Evolutionary conservation across 2,888 invertebrate species (phyloP).

Genomic region (Brachypterus glaber): DNA sequence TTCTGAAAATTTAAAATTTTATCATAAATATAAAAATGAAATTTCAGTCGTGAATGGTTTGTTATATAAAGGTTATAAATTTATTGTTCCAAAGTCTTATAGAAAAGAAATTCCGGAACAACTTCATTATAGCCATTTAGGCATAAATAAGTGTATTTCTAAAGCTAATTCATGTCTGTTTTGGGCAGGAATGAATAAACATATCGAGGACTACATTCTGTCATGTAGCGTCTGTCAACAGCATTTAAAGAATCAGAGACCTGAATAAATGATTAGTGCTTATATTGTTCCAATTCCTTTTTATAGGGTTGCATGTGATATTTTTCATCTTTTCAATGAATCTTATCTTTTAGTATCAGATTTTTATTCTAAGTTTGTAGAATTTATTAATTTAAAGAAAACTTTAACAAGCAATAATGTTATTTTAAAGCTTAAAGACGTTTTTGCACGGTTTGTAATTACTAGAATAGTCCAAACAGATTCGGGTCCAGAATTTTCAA

Average conservation of each 20-base stretch:
- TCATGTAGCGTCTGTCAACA: constrained; percentile 9
- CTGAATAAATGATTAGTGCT: constrained; percentile 13
- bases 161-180: constrained; percentile 19
- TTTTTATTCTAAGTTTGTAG: constrained; percentile 16
- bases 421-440: constrained; percentile 7
- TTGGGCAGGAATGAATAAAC: constrained; percentile 23
- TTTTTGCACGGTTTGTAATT: constrained; percentile 18
- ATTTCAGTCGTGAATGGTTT: constrained; percentile 14
- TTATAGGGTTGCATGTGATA: too few relatives aligned
- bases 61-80: constrained; percentile 16
- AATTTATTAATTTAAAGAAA: constrained; percentile 9
- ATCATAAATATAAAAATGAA: constrained; percentile 13
- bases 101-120: constrained; percentile 12
- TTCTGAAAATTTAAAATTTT: constrained; percentile 11
- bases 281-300: constrained; percentile 13
- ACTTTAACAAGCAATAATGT: constrained; percentile 7
- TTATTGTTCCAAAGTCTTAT: constrained; percentile 16
- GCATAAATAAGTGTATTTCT: constrained; percentile 22
- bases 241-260: constrained; percentile 8
- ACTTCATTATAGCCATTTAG: constrained; percentile 17
- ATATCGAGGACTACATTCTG: constrained; percentile 19
- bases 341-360: constrained; percentile 14
- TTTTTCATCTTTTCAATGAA: neutral
- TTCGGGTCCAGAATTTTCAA: constrained; percentile 17
- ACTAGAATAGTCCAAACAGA: constrained; percentile 18